These are phyloP conservation scores for Halictus rubicundus DNA, from an alignment of 1,140 invertebrate genomes.

Conservation along the genomic window DNA sequence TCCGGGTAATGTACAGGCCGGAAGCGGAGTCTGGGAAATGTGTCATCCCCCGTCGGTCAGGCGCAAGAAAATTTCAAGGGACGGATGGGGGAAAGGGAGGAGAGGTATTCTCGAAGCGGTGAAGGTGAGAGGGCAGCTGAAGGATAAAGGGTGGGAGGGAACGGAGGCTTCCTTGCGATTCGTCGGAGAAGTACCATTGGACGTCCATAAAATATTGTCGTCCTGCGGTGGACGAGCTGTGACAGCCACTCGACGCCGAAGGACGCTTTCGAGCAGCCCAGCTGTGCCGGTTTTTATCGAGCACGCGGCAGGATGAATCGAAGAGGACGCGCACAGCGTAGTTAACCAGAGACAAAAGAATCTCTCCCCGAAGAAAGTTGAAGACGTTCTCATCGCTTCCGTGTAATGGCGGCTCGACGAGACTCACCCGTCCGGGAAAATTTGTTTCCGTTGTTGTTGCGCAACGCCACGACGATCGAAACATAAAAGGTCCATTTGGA, in stretches of 20 bases:
- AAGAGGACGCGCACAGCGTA: too few species aligned
- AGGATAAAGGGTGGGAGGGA: constrained; percentile 20
- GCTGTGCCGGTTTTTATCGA: background rate
- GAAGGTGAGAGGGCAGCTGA: constrained; percentile 37
- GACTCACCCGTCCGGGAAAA: too few species aligned
- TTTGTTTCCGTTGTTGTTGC: too few species aligned
- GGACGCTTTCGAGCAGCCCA: background rate
- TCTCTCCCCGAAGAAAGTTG: background rate
- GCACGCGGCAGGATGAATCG: background rate
- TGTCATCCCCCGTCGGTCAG: background rate
- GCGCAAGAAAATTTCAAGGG: constrained; percentile 12
- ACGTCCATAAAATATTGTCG: constrained; percentile 2
- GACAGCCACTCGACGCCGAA: constrained; percentile 12
- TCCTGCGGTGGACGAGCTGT: background rate
- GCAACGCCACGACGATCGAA: too few species aligned
- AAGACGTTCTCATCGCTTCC: background rate
- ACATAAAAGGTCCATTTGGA: too few species aligned
- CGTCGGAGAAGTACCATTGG: constrained; percentile 11
- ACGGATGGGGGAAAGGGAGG: too few species aligned
- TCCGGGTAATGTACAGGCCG: background rate
- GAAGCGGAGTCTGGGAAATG: background rate
- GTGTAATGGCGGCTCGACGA: background rate
- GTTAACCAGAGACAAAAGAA: background rate
- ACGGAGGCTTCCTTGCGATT: background rate
- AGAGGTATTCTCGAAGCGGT: background rate